Conservation (phyloP, 2,888 invertebrate species). For the Pseudococcus longispinus region DNA sequence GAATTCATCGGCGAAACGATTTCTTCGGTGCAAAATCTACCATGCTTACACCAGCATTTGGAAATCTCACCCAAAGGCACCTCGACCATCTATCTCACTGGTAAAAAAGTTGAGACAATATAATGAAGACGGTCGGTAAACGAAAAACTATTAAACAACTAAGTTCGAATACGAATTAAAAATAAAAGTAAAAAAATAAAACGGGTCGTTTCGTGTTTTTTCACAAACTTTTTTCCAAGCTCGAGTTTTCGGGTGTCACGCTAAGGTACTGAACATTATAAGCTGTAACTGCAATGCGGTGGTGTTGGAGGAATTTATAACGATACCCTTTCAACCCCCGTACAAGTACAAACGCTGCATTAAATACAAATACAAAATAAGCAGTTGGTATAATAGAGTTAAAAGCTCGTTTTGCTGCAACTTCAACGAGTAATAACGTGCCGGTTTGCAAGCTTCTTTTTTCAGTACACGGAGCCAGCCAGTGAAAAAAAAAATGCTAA, state of each 20-base stretch:
- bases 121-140: constrained; percentile 27
- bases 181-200: constrained; percentile 42
- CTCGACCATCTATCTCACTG: background rate
- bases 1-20: background rate
- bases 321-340: constrained; percentile 44
- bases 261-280: constrained; percentile 50
- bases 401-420: constrained; percentile 52
- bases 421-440: constrained; percentile 47
- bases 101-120: constrained; percentile 10
- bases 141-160: constrained; percentile 32
- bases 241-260: constrained; percentile 53
- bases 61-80: constrained; percentile 12
- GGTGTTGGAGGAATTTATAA: constrained; percentile 52
- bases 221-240: constrained; percentile 11
- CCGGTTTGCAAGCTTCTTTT: constrained; percentile 37
- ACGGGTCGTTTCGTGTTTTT: constrained; percentile 48
- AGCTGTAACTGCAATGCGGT: constrained; percentile 52
- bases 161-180: constrained; percentile 50
- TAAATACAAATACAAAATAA: constrained; percentile 53
- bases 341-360: constrained; percentile 49
- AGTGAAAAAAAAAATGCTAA: background rate
- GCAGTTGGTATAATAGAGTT: constrained; percentile 50
- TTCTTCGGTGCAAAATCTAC: background rate
- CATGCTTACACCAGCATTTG: background rate
- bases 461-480: background rate